These are phyloP conservation scores for Abrostola triplasia DNA, from an alignment of 2,888 invertebrate species.

Conservation along the genomic window DNA sequence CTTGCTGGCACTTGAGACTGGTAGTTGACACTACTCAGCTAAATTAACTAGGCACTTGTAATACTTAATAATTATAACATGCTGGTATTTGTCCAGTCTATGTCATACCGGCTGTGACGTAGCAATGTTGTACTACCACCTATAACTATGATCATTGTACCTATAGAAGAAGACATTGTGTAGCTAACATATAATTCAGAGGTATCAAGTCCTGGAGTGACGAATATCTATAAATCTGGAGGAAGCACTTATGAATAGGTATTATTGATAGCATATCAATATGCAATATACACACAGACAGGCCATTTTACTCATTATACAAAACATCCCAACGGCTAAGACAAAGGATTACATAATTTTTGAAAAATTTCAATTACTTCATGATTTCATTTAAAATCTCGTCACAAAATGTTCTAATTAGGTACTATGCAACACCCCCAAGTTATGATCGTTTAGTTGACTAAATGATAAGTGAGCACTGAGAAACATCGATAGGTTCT, in stretches of 20 bases:
- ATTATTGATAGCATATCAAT: conserved; percentile 49
- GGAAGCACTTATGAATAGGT: background rate
- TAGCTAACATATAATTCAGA: background rate
- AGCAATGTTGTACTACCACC: no score
- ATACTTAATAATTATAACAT: background rate
- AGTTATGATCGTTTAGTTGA: conserved; percentile 27
- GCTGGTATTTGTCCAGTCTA: background rate
- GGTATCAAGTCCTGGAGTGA: background rate
- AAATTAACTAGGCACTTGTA: background rate
- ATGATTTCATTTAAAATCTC: conserved; percentile 79
- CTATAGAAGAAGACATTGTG: no score
- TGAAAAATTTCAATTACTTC: conserved; percentile 77
- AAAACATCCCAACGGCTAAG: conserved; percentile 74
- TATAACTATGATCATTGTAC: no score
- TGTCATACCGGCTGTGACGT: no score
- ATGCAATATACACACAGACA: conserved; percentile 53
- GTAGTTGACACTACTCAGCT: background rate
- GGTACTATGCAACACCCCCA: conserved; percentile 31
- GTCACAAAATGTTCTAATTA: conserved; percentile 71
- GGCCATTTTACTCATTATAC: conserved; percentile 56
- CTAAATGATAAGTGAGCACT: conserved; percentile 18
- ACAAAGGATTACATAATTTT: conserved; percentile 75
- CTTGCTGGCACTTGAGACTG: background rate
- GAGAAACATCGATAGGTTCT: conserved; percentile 19
- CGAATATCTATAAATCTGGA: conserved; percentile 5